Conservation (phyloP, 2,888 invertebrate species). For the Nephrocerus scutellatus region DNA sequence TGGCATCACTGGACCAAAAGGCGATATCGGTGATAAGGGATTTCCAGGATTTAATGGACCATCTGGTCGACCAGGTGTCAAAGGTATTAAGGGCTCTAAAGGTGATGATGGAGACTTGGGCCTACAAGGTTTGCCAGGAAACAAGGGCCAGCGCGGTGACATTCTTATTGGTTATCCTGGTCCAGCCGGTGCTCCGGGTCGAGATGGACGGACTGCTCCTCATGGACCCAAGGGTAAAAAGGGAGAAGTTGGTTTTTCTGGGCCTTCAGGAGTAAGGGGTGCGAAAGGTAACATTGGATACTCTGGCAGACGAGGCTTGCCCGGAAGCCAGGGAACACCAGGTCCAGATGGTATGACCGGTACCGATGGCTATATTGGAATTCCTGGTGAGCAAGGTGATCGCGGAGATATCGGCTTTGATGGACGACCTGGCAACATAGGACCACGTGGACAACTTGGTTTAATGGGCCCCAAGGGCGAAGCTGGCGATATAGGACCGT, state of each 20-base stretch:
- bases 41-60: constrained; percentile 51
- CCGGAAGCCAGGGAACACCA: constrained; percentile 45
- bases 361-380: constrained; percentile 32
- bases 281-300: constrained; percentile 48
- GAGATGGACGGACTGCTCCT: constrained; percentile 42
- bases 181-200: constrained; percentile 40
- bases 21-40: constrained; percentile 50
- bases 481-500: constrained; percentile 33
- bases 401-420: constrained; percentile 57
- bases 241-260: constrained; percentile 47
- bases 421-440: constrained; percentile 35
- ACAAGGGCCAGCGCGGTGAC: constrained; percentile 47
- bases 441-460: constrained; percentile 46
- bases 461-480: constrained; percentile 37
- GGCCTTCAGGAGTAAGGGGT: constrained; percentile 39
- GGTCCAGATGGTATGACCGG: constrained; percentile 33
- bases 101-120: constrained; percentile 56
- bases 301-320: constrained; percentile 47
- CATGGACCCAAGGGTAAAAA: constrained; percentile 46
- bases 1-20: constrained; percentile 47
- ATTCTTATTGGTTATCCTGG: constrained; percentile 42
- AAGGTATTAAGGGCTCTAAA: constrained; percentile 54
- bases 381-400: constrained; percentile 44
- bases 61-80: constrained; percentile 48
- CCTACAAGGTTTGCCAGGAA: constrained; percentile 54